phyloP scores from a whole-genome alignment of 2,797 vertebrate genomes.

The Nyctibius grandis region DNA sequence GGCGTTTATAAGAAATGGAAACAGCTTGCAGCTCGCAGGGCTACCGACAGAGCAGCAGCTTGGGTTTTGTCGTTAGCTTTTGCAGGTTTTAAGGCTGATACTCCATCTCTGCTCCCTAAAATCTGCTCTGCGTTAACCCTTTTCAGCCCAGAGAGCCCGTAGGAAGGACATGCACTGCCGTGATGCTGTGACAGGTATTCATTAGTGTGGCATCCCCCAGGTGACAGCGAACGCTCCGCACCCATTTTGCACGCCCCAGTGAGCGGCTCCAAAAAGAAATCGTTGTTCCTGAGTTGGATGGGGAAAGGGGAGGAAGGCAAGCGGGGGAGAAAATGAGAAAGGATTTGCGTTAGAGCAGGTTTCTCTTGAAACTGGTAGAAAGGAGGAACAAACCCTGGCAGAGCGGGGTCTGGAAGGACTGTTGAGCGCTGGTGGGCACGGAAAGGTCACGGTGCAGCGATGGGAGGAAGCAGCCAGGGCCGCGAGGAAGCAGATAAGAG shows the following conservation, averaged over 20 bases:
- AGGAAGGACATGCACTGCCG: neutral
- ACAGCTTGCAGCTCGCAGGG: neutral
- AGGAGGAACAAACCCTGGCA: neutral
- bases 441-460: neutral
- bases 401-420: neutral
- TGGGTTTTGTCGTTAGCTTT: neutral
- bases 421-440: neutral
- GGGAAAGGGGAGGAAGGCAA: neutral
- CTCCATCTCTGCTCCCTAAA: neutral
- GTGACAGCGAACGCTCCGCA: neutral
- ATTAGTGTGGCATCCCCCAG: neutral
- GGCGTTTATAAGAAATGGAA: slow-evolving; percentile 69
- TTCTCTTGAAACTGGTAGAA: neutral
- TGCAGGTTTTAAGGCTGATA: neutral
- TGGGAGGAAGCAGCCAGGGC: slow-evolving; percentile 37
- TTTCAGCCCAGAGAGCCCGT: fast-evolving
- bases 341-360: neutral
- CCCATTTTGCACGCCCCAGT: neutral
- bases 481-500: slow-evolving; percentile 36
- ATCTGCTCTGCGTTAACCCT: neutral
- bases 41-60: neutral
- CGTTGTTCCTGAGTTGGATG: neutral
- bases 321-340: neutral
- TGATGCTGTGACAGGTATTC: neutral
- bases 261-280: neutral